Base-by-base conservation (phyloP, 2,113 vertebrate genomes). In the Tor tambroides region DNA sequence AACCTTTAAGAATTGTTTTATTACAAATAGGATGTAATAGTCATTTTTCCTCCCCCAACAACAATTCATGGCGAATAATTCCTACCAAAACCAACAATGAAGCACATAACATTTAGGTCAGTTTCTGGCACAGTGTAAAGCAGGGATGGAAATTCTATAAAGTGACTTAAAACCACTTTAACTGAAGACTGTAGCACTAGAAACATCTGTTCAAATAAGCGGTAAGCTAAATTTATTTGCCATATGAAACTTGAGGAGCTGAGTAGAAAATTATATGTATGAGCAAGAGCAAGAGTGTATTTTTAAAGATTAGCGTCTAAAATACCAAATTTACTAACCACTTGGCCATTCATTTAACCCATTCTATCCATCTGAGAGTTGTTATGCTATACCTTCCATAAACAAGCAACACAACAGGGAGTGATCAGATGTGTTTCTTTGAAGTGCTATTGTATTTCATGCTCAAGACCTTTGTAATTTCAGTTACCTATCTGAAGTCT, bases 141-240 rank as follows among this genome's bases (percentile, higher is more conserved):
- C 51, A 35, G 8, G 30, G 12, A 69, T 26, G 61, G 63, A 80
- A 80, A 86, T 49, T 11, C 23, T 79, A 86, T 79, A 19, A 65
- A 75, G 69, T 59, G 77, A 86, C 46, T 74, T 72, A 23, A 75
- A 82, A 63, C 51, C 78, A 74, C 85, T 46, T 86, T 41, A 38
- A 71, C 23, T 49, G 15, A 65, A 69, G 43, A 56, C 65, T 10
- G 5, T 59, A 41, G 26, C 56, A 17, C 3, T 49, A 26, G n/a
- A 76, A 80, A 71, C 63, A 71, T 72, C 59, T 51, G 84, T 23
- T 85, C 38, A 61, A 61, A 78, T 19, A 51, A 19, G 46, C 3
- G 76, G 30, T 41, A 26, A 71, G 77, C 85, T 86, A 56, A 80
- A 38, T 71, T 56, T 80, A 21, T 80, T 17, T 14, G 43, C 43